These are phyloP conservation scores for Drosophila niveifrons DNA, from an alignment of 2,888 invertebrate species.

Conservation along the genomic window DNA sequence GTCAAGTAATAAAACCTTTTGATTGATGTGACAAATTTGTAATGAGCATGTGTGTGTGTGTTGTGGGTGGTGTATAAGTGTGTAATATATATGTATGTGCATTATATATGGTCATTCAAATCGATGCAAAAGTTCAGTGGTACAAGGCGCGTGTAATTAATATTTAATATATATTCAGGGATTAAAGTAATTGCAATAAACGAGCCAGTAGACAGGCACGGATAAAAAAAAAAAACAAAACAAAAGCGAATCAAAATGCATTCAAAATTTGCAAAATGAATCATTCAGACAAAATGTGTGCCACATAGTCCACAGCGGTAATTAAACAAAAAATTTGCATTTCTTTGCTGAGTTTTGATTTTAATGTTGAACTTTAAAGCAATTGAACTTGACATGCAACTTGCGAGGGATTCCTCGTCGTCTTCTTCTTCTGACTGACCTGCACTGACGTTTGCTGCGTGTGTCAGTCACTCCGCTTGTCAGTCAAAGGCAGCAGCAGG, in stretches of 20 bases:
- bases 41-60: conserved; percentile 7
- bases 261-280: conserved; percentile 47
- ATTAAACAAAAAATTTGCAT: conserved; percentile 27
- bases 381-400: conserved; percentile 62
- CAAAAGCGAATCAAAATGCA: conserved; percentile 28
- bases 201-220: conserved; percentile 30
- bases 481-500: conserved; percentile 42
- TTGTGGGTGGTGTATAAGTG: conserved; percentile 19
- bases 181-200: conserved; percentile 41
- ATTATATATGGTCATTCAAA: conserved; percentile 27
- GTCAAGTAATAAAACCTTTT: conserved; percentile 48
- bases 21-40: conserved; percentile 68
- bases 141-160: conserved; percentile 70
- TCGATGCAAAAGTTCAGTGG: conserved; percentile 71
- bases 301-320: conserved; percentile 40
- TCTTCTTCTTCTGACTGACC: conserved; percentile 52
- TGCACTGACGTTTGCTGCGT: conserved; percentile 53
- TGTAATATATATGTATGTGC: not conserved
- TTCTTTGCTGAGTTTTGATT: conserved; percentile 19
- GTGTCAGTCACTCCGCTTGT: conserved; percentile 62
- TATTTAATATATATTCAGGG: conserved; percentile 60
- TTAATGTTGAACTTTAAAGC: conserved; percentile 38
- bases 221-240: conserved; percentile 2
- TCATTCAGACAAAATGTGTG: conserved; percentile 55
- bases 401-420: not conserved